Evolutionary conservation across 2,888 invertebrate species (phyloP).

Genomic region (Archips crataeganus): DNA sequence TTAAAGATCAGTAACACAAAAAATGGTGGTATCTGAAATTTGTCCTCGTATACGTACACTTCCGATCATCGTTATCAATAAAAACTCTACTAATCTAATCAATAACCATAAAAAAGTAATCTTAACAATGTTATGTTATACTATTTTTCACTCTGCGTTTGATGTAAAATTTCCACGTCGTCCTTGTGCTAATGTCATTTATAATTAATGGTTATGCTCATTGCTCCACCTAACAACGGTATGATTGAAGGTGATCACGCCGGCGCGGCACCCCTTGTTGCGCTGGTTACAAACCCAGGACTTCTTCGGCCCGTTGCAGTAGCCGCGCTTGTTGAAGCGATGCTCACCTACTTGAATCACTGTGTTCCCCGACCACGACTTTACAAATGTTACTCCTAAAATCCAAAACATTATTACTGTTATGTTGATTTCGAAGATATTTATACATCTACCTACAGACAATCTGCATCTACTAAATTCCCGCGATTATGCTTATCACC

Average conservation of each 20-base stretch:
- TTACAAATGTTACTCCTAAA: slow-evolving; percentile 21
- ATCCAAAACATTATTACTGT: neutral
- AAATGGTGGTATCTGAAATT: too few relatives aligned
- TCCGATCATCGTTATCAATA: neutral
- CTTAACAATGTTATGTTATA: too few relatives aligned
- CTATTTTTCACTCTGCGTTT: too few relatives aligned
- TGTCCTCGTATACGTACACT: too few relatives aligned
- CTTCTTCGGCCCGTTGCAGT: slow-evolving; percentile 50
- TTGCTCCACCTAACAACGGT: slow-evolving; percentile 52
- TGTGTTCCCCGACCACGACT: slow-evolving; percentile 37
- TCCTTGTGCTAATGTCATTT: neutral
- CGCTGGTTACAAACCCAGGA: slow-evolving; percentile 59
- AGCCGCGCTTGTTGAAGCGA: slow-evolving; percentile 54
- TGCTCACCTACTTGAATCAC: slow-evolving; percentile 52
- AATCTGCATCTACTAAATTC: too few relatives aligned
- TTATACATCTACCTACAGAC: neutral
- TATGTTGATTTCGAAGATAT: neutral
- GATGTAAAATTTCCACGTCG: neutral
- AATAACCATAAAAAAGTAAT: too few relatives aligned
- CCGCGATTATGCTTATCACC: too few relatives aligned
- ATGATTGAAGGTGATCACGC: slow-evolving; percentile 58
- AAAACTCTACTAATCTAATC: too few relatives aligned
- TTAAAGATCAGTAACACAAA: too few relatives aligned
- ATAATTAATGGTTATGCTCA: slow-evolving; percentile 52
- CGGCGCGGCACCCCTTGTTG: slow-evolving; percentile 56